Evolutionary conservation across 2,797 vertebrate genomes (phyloP).

Genomic region (Channa striata): DNA sequence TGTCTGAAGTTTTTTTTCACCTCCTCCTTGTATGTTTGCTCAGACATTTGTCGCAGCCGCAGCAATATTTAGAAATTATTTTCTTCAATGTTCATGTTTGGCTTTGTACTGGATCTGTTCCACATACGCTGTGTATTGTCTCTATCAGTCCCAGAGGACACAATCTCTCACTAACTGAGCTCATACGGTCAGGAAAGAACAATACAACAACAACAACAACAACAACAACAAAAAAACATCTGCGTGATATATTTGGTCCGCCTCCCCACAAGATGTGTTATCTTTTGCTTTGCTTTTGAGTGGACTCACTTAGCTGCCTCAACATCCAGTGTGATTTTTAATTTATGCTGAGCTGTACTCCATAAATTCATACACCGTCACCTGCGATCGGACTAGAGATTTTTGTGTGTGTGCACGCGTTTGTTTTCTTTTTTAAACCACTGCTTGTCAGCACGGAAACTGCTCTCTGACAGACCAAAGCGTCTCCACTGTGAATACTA

Average conservation of each 20-base stretch:
- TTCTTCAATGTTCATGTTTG: constrained; percentile 54
- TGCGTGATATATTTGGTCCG: constrained; percentile 47
- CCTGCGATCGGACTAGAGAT: constrained; percentile 83
- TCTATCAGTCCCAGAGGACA: constrained; percentile 50
- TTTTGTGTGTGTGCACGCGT: constrained; percentile 77
- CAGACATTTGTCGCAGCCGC: constrained; percentile 11
- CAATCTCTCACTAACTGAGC: constrained; percentile 59
- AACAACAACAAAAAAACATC: neutral
- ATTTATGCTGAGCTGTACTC: constrained; percentile 84
- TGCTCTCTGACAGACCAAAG: constrained; percentile 73
- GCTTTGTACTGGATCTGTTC: constrained; percentile 29
- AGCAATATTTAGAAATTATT: constrained; percentile 49
- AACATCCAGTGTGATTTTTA: constrained; percentile 56
- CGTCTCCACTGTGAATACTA: constrained; percentile 36
- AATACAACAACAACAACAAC: no score
- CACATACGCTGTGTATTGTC: constrained; percentile 42
- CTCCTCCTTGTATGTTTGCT: constrained; percentile 14
- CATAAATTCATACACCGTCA: constrained; percentile 84
- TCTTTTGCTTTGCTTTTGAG: constrained; percentile 73
- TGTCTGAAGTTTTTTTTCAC: constrained; percentile 52
- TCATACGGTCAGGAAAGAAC: constrained; percentile 23
- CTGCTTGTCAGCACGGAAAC: constrained; percentile 80
- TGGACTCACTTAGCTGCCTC: constrained; percentile 74
- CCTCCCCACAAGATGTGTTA: constrained; percentile 46
- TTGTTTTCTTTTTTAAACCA: constrained; percentile 83